These are phyloP conservation scores for Siderastrea siderea DNA, from an alignment of 92 coral and sea anemone genomes.

Conservation along the genomic window DNA sequence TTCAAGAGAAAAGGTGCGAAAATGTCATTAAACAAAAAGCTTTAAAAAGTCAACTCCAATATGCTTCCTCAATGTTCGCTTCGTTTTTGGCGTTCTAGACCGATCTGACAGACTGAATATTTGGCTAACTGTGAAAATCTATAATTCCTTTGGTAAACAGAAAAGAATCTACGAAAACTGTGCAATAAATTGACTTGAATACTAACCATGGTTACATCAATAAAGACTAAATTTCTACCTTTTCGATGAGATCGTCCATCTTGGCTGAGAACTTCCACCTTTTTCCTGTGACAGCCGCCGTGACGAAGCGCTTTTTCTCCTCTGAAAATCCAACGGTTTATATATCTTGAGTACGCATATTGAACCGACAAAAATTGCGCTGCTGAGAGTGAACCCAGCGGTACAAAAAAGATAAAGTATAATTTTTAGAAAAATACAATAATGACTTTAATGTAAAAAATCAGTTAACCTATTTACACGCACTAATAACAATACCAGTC, in stretches of 20 bases:
- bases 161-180: neutral
- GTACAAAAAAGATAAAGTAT: neutral
- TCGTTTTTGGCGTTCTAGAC: too few species aligned
- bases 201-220: neutral
- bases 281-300: slow-evolving; percentile 64
- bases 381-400: neutral
- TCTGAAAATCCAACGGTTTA: slow-evolving; percentile 43
- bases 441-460: too few species aligned
- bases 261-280: slow-evolving; percentile 70
- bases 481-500: too few species aligned
- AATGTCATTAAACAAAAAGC: too few species aligned
- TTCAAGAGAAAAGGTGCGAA: neutral
- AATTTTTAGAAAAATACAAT: too few species aligned
- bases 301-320: slow-evolving; percentile 61
- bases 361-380: too few species aligned
- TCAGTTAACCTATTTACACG: too few species aligned
- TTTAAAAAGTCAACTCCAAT: too few species aligned
- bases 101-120: too few species aligned
- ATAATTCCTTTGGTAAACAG: too few species aligned
- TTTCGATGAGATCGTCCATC: slow-evolving; percentile 72
- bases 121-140: too few species aligned
- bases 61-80: too few species aligned
- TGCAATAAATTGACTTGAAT: neutral
- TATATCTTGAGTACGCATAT: neutral
- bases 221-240: slow-evolving; percentile 20